Conservation (phyloP, 53 echinoderm and acorn worm species). For the Holothuria leucospilota region DNA sequence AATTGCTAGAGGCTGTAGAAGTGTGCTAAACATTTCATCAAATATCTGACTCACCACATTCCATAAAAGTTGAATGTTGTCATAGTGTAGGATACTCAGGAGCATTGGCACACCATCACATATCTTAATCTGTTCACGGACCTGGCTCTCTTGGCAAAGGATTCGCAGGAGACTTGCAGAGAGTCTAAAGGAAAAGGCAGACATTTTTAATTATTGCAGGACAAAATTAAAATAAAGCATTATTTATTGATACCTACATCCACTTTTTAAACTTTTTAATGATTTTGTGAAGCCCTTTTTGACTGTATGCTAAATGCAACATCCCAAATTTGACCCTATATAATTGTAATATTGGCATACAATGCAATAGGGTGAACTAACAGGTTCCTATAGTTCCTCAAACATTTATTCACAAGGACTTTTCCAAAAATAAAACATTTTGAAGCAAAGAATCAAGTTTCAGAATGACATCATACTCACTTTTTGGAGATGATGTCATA, state of each 20-base stretch:
- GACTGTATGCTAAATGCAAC: too few species aligned
- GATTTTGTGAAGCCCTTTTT: too few species aligned
- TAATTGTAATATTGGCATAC: not conserved
- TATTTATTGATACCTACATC: too few species aligned
- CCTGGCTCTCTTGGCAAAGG: conserved; percentile 86
- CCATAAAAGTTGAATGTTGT: conserved; percentile 88
- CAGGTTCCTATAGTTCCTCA: too few species aligned
- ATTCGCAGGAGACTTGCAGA: conserved; percentile 80
- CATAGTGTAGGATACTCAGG: conserved; percentile 87
- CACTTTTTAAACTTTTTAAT: too few species aligned
- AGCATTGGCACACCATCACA: conserved; percentile 95
- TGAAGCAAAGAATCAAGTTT: too few species aligned
- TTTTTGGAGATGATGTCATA: conserved; percentile 90
- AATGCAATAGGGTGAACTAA: too few species aligned
- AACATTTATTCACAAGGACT: too few species aligned
- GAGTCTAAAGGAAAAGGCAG: conserved; percentile 51
- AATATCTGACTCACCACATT: conserved; percentile 80
- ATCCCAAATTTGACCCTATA: not conserved
- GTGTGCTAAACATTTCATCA: too few species aligned
- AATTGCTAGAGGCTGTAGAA: too few species aligned
- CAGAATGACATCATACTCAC: conserved; percentile 63
- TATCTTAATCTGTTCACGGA: conserved; percentile 93
- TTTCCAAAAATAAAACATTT: too few species aligned
- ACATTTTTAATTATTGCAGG: too few species aligned
- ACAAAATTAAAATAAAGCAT: not conserved